Conservation (phyloP, 2,113 vertebrate genomes). For the Amphilophus citrinellus region DNA sequence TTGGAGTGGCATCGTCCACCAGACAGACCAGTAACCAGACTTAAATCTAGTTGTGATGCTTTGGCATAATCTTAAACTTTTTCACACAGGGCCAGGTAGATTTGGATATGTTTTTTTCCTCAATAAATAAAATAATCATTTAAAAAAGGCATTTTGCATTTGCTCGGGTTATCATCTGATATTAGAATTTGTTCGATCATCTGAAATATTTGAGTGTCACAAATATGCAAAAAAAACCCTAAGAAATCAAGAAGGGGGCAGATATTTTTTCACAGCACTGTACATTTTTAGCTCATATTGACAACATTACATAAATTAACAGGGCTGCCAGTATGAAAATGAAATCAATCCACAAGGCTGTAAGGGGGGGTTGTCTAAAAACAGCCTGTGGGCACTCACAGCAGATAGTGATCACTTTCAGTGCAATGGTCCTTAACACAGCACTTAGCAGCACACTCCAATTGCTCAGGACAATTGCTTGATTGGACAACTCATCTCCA, state of each 20-base stretch:
- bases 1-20: no score
- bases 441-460: constrained; percentile 51
- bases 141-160: not conserved
- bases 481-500: constrained; percentile 71
- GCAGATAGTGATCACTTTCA: constrained; percentile 50
- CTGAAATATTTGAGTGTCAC: not conserved
- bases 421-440: constrained; percentile 60
- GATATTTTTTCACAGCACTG: not conserved
- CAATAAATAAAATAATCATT: not conserved
- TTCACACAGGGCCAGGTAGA: no score
- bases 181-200: not conserved
- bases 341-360: not conserved
- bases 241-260: not conserved
- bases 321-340: not conserved
- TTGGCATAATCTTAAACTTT: no score
- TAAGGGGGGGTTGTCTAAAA: not conserved
- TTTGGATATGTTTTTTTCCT: no score
- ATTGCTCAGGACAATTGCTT: constrained; percentile 57
- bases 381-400: constrained; percentile 30
- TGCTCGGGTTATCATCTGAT: not conserved
- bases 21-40: no score
- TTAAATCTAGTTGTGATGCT: no score
- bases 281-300: not conserved
- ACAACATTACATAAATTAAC: not conserved
- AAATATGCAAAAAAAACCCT: not conserved